phyloP scores from a whole-genome alignment of 2,888 invertebrate species.

The Amorpha juglandis region DNA sequence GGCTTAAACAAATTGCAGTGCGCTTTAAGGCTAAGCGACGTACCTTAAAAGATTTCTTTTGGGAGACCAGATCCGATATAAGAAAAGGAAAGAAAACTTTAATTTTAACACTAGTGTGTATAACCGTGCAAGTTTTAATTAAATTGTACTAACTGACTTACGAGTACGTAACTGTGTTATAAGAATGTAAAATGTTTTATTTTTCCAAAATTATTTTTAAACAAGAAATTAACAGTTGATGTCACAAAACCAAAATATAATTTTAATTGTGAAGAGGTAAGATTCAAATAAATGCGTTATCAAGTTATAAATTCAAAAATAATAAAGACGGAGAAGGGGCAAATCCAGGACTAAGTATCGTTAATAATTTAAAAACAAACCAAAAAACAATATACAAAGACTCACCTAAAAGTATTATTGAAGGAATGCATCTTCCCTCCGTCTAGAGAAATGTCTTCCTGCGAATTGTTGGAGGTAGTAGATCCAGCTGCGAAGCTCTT shows the following conservation, averaged over 20 bases:
- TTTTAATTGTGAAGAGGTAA: background rate
- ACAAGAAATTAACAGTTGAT: background rate
- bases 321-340: background rate
- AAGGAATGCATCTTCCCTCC: constrained; percentile 93
- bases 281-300: background rate
- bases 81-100: constrained; percentile 72
- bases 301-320: background rate
- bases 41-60: constrained; percentile 83
- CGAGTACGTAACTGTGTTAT: background rate
- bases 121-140: constrained; percentile 25
- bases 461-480: constrained; percentile 89
- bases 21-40: constrained; percentile 69
- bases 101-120: constrained; percentile 47
- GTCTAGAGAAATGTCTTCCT: constrained; percentile 91
- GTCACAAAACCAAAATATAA: background rate
- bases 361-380: background rate
- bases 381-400: constrained; percentile 14
- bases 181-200: background rate
- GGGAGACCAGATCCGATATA: constrained; percentile 78
- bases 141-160: background rate
- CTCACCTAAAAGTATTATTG: constrained; percentile 91
- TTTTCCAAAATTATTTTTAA: background rate
- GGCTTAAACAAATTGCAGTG: constrained; percentile 66
- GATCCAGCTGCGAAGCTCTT: constrained; percentile 88
- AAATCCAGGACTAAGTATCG: background rate